Base-by-base conservation (phyloP, 1,140 invertebrate species). In the Trachymyrmex cornetzi region DNA sequence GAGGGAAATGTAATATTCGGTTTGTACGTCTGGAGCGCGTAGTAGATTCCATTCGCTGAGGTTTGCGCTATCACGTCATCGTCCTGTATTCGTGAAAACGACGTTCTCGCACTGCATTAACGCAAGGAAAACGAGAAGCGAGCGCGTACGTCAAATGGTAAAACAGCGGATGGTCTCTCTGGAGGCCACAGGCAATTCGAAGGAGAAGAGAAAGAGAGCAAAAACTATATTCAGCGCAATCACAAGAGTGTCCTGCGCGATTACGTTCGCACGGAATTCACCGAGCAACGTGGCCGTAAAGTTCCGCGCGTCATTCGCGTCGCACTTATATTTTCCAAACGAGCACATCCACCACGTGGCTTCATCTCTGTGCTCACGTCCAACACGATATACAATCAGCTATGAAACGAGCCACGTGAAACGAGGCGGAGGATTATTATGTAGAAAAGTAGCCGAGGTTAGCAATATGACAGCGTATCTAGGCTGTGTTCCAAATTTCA, bases 91-190 rank as follows among this genome's bases (percentile, higher is more conserved):
- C 53, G 79, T 82, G 53, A 59, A 72, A 82, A 22, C 16, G 53
- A 72, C 34, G 55, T 74, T 48, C 69, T 48, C 69, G 77, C 69
- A 44, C 55, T 19, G 38, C 38, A 69, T 84, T 84, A 84, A 84
- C 80, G 80, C 69, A 75, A 84, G 80, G 69, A 75, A 84, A 84
- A 75, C 69, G 80, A 61, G 80, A 72, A 72, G 67, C 80, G 38
- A 74, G 80, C 34, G 80, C 55, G 69, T 50, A 38, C 48, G 44
- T 74, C 80, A 74, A 84, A 84, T 84, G 69, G 69, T 74, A 75
- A 84, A 74, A 71, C 64, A 74, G 69, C 80, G 75, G 80, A 84
- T 84, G 69, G 30, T 59, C 85, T 81, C 85, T 59, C 55, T 14
- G 12, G 80, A 50, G 63, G 48, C 44, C n/a, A 57, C 30, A 12